A percentile compares a stretch with the other conserved stretches of the same genome.
These are phyloP conservation scores for Chymomyza procnemis DNA, from an alignment of 2,888 invertebrate species.

Conservation along the genomic window DNA sequence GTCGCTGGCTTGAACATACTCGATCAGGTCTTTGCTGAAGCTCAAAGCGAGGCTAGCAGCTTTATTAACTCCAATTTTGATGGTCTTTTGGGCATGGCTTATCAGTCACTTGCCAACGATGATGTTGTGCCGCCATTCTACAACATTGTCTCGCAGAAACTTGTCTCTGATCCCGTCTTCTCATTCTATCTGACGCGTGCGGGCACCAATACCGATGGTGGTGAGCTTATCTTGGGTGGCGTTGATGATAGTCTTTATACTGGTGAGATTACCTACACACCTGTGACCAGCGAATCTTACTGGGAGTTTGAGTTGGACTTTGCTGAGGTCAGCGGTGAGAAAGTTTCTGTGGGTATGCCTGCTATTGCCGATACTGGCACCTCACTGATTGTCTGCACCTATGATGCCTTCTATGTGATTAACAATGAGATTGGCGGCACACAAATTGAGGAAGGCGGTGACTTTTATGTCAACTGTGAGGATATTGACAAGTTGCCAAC, in stretches of 20 bases:
- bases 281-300: slow-evolving; percentile 90
- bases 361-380: slow-evolving; percentile 97
- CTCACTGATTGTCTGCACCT: slow-evolving; percentile 89
- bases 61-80: slow-evolving; percentile 98
- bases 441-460: slow-evolving; percentile 80
- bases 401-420: slow-evolving; percentile 20
- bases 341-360: slow-evolving; percentile 80
- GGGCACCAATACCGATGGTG: slow-evolving; percentile 85
- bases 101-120: slow-evolving; percentile 90
- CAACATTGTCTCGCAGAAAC: slow-evolving; percentile 89
- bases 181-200: slow-evolving; percentile 93
- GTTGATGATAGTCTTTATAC: slow-evolving; percentile 92
- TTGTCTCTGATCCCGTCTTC: slow-evolving; percentile 86
- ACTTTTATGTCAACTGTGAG: slow-evolving; percentile 88
- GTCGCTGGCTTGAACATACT: slow-evolving; percentile 84
- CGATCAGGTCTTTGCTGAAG: slow-evolving; percentile 95
- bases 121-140: slow-evolving; percentile 93
- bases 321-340: slow-evolving; percentile 80
- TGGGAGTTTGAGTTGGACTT: slow-evolving; percentile 96
- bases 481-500: slow-evolving; percentile 86
- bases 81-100: slow-evolving; percentile 96
- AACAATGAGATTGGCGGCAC: slow-evolving; percentile 30
- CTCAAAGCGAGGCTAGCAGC: slow-evolving; percentile 89
- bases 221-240: slow-evolving; percentile 93
- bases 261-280: slow-evolving; percentile 83